Percentiles rank a stretch among this genome's conserved stretches.
phyloP scores from a whole-genome alignment of 2,113 vertebrate genomes.

The Channa argus region DNA sequence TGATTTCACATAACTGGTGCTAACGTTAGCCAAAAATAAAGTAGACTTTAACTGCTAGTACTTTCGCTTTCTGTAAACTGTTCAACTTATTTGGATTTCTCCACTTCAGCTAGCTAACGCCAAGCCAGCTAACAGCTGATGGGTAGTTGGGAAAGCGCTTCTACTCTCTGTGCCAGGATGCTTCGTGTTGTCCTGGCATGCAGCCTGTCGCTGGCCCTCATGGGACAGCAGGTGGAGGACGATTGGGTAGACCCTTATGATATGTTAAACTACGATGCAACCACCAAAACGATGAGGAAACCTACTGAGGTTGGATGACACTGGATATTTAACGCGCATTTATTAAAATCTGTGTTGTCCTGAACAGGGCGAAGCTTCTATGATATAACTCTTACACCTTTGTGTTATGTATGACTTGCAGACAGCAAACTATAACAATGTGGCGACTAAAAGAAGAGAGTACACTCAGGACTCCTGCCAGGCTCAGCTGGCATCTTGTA shows the following conservation, averaged over 20 bases:
- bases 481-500: constrained; percentile 45
- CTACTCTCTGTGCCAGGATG: constrained; percentile 29
- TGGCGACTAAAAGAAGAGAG: constrained; percentile 76
- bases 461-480: constrained; percentile 33
- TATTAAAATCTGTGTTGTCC: too few relatives aligned
- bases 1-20: too few relatives aligned
- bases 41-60: too few relatives aligned
- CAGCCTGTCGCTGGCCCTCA: constrained; percentile 22
- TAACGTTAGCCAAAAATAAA: too few relatives aligned
- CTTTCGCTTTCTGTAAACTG: too few relatives aligned
- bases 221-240: constrained; percentile 29
- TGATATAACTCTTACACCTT: too few relatives aligned
- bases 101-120: too few relatives aligned
- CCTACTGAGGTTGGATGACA: constrained; percentile 60
- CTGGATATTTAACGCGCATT: too few relatives aligned
- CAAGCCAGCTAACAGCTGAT: too few relatives aligned
- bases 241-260: constrained; percentile 80
- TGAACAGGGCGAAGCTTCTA: too few relatives aligned
- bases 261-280: constrained; percentile 79
- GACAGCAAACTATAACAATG: constrained; percentile 62
- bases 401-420: constrained; percentile 34
- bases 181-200: constrained; percentile 8
- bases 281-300: constrained; percentile 73
- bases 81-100: too few relatives aligned
- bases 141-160: too few relatives aligned